A percentile compares a stretch with the other conserved stretches of the same genome.
Conservation (phyloP, 2,113 vertebrate genomes). For the Heptranchias perlo region DNA sequence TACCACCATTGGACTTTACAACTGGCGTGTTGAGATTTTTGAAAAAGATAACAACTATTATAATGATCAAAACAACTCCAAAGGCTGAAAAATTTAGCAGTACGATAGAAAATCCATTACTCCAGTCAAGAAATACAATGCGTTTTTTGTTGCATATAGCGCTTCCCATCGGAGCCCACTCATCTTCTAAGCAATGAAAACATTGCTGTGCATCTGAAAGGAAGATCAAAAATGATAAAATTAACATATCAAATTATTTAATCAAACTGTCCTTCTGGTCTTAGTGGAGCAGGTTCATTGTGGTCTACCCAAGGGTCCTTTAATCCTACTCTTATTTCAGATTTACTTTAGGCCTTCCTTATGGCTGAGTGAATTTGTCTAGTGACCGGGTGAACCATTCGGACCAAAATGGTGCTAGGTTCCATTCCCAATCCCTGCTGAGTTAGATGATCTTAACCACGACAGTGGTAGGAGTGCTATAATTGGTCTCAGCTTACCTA, state of each 20-base stretch:
- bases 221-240: background rate
- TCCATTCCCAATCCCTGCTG: background rate
- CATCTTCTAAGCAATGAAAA: constrained; percentile 57
- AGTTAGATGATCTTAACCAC: background rate
- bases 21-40: constrained; percentile 65
- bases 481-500: background rate
- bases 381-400: background rate
- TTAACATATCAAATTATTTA: background rate
- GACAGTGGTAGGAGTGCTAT: background rate
- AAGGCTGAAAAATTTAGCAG: constrained; percentile 61
- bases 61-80: constrained; percentile 62
- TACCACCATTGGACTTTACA: constrained; percentile 72
- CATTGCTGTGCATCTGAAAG: constrained; percentile 75
- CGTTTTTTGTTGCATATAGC: constrained; percentile 60
- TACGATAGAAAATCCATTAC: constrained; percentile 66
- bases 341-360: background rate
- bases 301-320: background rate
- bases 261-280: background rate
- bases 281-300: background rate
- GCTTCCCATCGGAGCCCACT: constrained; percentile 70
- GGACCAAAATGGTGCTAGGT: background rate
- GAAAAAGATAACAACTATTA: constrained; percentile 67
- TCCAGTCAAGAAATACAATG: constrained; percentile 66
- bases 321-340: background rate
- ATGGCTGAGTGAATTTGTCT: background rate